phyloP scores from a whole-genome alignment of 2,113 vertebrate genomes.

The Athene cunicularia region DNA sequence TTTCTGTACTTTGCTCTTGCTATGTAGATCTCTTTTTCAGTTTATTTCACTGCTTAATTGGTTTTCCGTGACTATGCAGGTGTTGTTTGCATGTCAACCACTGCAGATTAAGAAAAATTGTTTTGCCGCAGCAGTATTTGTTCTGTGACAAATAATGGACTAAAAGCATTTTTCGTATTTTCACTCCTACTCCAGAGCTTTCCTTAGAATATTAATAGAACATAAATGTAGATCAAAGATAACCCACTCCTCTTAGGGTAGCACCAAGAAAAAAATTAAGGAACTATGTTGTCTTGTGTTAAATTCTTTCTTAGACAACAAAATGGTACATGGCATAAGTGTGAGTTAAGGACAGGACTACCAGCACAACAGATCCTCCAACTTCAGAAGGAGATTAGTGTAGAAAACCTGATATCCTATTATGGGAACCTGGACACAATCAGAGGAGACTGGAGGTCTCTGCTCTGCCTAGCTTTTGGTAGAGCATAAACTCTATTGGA shows the following conservation, averaged over 20 bases:
- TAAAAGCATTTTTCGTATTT: background rate
- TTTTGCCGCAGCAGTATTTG: background rate
- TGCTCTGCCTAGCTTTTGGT: background rate
- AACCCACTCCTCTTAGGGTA: background rate
- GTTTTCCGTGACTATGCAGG: background rate
- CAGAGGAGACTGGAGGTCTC: background rate
- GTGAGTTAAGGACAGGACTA: background rate
- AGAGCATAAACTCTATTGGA: background rate
- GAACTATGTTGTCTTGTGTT: background rate
- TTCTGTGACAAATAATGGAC: background rate
- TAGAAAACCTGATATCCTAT: background rate
- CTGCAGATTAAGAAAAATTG: background rate
- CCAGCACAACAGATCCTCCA: background rate
- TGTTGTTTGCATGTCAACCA: background rate
- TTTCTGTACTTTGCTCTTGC: background rate
- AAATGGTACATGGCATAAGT: background rate
- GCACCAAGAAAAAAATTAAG: background rate
- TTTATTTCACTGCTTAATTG: background rate
- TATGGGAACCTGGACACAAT: background rate
- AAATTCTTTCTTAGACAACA: background rate
- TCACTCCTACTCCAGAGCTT: background rate
- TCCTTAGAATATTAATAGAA: background rate
- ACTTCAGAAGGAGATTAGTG: background rate
- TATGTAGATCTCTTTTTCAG: background rate
- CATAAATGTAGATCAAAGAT: background rate